Conservation (phyloP, 2,797 vertebrate genomes). For the Galago senegalensis region DNA sequence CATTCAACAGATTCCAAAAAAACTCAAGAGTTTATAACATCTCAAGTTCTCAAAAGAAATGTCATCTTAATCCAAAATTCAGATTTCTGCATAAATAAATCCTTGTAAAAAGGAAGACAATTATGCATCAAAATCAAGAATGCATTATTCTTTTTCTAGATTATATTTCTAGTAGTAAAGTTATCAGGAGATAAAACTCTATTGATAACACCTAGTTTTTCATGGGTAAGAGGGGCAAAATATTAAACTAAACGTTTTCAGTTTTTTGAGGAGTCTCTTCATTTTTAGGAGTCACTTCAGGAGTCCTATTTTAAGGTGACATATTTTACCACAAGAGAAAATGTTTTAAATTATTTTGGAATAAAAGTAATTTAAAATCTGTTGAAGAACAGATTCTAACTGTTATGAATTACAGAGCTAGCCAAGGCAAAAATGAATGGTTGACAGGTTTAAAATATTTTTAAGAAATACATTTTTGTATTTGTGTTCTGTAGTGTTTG, state of each 20-base stretch:
- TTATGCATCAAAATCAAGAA: not conserved
- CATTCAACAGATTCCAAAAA: not conserved
- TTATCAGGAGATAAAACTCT: not conserved
- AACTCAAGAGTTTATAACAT: not conserved
- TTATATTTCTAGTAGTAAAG: not conserved
- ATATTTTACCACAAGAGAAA: constrained; percentile 31
- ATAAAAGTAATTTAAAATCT: too few relatives aligned
- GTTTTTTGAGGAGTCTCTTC: not conserved
- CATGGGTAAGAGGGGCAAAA: not conserved
- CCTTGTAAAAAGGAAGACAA: not conserved
- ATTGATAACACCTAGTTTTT: not conserved
- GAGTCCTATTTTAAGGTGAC: constrained; percentile 41
- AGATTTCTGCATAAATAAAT: not conserved
- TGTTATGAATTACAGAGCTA: constrained; percentile 23
- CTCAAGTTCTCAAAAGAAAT: not conserved
- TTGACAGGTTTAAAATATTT: constrained; percentile 37
- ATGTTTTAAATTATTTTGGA: constrained; percentile 5
- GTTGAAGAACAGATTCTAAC: constrained; percentile 55
- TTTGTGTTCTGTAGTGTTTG: not conserved
- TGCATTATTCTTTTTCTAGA: not conserved
- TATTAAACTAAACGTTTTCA: not conserved
- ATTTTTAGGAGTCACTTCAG: not conserved
- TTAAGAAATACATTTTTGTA: not conserved
- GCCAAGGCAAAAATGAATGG: constrained; percentile 25
- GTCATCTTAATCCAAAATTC: constrained; percentile 1